Conservation (phyloP, 2,888 invertebrate species). For the Coecobrya sp. region DNA sequence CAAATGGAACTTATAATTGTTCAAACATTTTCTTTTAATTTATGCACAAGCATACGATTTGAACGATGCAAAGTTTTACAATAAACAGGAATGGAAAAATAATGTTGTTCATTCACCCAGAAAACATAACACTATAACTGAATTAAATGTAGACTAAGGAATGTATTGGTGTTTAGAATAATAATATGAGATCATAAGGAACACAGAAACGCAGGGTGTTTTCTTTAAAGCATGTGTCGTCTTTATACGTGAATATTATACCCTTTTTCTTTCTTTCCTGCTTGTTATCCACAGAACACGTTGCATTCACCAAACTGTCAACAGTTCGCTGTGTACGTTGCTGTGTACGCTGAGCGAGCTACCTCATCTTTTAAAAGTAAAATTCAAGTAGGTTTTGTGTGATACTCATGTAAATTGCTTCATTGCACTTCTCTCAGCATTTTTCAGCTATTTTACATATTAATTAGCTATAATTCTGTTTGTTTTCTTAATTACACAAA, state of each 20-base stretch:
- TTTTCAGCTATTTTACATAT: conserved; percentile 65
- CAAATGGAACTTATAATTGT: conserved; percentile 63
- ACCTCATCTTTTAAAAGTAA: not conserved
- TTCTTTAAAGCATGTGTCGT: not conserved
- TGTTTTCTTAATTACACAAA: conserved; percentile 66
- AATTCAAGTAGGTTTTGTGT: conserved; percentile 61
- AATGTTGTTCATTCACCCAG: not conserved
- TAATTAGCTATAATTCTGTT: conserved; percentile 67
- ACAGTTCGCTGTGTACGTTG: not conserved
- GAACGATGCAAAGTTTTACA: conserved; percentile 25
- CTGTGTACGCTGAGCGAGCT: not conserved
- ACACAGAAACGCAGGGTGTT: conserved; percentile 6
- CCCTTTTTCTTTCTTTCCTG: not conserved
- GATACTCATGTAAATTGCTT: conserved; percentile 66
- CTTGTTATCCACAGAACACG: not conserved
- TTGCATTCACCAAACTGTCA: conserved; percentile 41
- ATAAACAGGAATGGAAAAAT: conserved; percentile 14
- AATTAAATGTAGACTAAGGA: conserved; percentile 35
- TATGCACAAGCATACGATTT: not conserved
- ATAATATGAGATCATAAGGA: conserved; percentile 26
- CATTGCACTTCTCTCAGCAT: conserved; percentile 56
- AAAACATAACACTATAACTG: not conserved
- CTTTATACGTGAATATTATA: not conserved
- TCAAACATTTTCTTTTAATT: conserved; percentile 56
- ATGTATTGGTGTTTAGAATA: conserved; percentile 3